Evolutionary conservation across 2,888 invertebrate species (phyloP), one percentile per base, ranked within the genome.

Genomic region (Cyclophora punctaria): DNA sequence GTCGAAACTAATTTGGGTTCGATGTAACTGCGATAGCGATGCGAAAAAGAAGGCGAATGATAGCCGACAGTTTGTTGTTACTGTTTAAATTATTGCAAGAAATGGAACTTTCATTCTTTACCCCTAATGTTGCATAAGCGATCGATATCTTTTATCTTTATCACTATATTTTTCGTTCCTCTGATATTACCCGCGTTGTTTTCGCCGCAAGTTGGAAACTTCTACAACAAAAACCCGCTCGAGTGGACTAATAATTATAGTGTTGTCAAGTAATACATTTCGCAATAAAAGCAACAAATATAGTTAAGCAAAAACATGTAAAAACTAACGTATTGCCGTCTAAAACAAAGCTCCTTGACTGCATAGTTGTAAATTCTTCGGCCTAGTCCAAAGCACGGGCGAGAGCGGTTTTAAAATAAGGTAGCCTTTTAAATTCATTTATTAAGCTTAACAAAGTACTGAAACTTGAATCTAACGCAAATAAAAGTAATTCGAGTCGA

Each of bases 1-100:
- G 87, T 82, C 84, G 79, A 82, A 87, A 87, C 86, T 86, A 87
- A 87, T 87, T 87, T 86, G 81, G 78, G 78, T 80, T 77, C 66
- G 79, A 80, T 83, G 81, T 73, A 81, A 71, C 68, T 64, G 74
- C 77, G 82, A 83, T 85, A 83, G 78, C 52, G 72, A 71, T 69
- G 70, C 73, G 75, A 75, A 76, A 74, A 78, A 77, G 70, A 71
- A 80, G 83, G 20, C 44, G 44, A 84, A 81, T 80, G 80, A 82
- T 80, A 81, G 79, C 69, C 75, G 44, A 44, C 44, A 44, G 44
- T 44, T 44, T 44, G 44, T 44, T 44, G 44, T 44, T 44, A 37
- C 37, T 37, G 37, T 37, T 37, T 37, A 34, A 44, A 34, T 51
- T 48, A 51, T 50, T 44, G 51, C 49, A 44, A 44, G 44, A 44